Evolutionary conservation across 1,140 invertebrate species (phyloP).

Genomic region (Drosophila kohkoa): DNA sequence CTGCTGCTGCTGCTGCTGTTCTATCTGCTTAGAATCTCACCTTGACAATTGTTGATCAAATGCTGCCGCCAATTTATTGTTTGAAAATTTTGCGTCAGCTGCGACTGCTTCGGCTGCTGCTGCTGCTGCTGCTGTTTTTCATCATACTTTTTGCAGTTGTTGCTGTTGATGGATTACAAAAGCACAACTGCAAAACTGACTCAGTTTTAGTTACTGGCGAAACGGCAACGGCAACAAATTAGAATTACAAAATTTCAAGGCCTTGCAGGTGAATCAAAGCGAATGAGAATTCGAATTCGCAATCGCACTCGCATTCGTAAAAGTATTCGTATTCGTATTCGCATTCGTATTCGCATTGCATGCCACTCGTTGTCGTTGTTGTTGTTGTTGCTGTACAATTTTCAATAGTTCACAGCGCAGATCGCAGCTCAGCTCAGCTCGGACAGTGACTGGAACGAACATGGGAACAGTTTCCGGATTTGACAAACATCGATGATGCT

Average conservation of each 20-base stretch:
- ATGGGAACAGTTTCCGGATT: slow-evolving; percentile 84
- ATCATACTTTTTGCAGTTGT: slow-evolving; percentile 59
- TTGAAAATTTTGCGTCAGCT: slow-evolving; percentile 71
- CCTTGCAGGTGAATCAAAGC: slow-evolving; percentile 81
- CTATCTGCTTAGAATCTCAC: slow-evolving; percentile 84
- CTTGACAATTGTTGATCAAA: slow-evolving; percentile 84
- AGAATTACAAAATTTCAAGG: slow-evolving; percentile 84
- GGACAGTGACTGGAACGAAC: slow-evolving; percentile 49
- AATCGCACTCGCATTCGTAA: no score
- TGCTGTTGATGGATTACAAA: slow-evolving; percentile 69
- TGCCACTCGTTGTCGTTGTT: slow-evolving; percentile 30
- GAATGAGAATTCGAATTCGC: slow-evolving; percentile 60
- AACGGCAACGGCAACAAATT: slow-evolving; percentile 57
- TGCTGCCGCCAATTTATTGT: slow-evolving; percentile 84
- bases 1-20: slow-evolving; percentile 50
- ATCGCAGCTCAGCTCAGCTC: slow-evolving; percentile 18
- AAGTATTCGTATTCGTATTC: slow-evolving; percentile 24
- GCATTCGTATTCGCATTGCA: slow-evolving; percentile 48
- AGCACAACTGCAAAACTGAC: slow-evolving; percentile 61
- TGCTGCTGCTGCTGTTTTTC: slow-evolving; percentile 47
- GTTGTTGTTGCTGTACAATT: slow-evolving; percentile 41
- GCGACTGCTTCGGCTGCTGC: slow-evolving; percentile 20
- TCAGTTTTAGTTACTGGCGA: slow-evolving; percentile 62
- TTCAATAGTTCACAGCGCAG: slow-evolving; percentile 65
- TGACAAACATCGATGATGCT: slow-evolving; percentile 69